Percentiles rank a stretch among this genome's conserved stretches.
These are phyloP conservation scores for Diceros bicornis DNA, from an alignment of 2,797 vertebrate species.

Conservation along the genomic window DNA sequence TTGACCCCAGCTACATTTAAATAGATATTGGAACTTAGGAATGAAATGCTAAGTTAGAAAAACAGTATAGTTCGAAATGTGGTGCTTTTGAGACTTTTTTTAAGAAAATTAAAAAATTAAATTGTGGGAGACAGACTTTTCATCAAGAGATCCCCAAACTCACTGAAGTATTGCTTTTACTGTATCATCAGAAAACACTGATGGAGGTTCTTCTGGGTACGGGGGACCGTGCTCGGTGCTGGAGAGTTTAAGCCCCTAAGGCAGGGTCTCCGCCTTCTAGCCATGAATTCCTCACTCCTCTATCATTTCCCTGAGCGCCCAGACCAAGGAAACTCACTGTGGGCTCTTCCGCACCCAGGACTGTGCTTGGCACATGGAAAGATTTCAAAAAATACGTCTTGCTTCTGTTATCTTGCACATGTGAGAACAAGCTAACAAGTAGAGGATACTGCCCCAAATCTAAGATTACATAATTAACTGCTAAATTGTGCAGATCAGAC, in stretches of 20 bases:
- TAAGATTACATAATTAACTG: background rate
- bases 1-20: background rate
- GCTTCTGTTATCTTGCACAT: background rate
- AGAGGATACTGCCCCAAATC: background rate
- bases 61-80: background rate
- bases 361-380: background rate
- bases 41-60: background rate
- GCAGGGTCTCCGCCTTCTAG: background rate
- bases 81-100: background rate
- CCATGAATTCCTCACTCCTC: background rate
- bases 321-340: background rate
- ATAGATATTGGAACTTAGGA: background rate
- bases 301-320: background rate
- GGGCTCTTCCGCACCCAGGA: background rate
- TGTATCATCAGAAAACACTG: background rate
- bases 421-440: background rate
- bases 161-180: rapidly evolving
- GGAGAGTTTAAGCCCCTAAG: no score
- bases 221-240: background rate
- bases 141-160: background rate
- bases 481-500: background rate
- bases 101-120: background rate
- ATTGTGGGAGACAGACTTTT: background rate
- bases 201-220: background rate
- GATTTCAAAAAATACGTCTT: background rate